Base-by-base conservation (phyloP, 2,113 vertebrate species). In the Mobula birostris region DNA sequence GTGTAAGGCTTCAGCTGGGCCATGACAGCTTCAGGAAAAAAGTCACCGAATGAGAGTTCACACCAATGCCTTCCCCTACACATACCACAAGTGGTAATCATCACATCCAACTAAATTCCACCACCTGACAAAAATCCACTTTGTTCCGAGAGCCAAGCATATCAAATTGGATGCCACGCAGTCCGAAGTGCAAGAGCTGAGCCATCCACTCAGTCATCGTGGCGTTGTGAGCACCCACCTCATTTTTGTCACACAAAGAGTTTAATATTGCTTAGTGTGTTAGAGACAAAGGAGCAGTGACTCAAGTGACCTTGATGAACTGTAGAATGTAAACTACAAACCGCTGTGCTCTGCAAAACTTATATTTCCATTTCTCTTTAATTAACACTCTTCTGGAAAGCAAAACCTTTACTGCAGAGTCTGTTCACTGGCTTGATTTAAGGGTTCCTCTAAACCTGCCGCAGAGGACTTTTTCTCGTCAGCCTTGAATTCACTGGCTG, bases 321-420 rank as follows among this genome's bases (percentile, higher is more conserved):
- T 66, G 61, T 6, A 6, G 6, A 14, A 48, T 48, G 48, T 4
- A 48, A 66, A 29, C 48, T n/a, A 32, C n/a, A n/a, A 90, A n/a
- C 83, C 63, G 24, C 56, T n/a, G 27, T 8, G 85, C 58, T 66
- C 85, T 63, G 85, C 61, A 66, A 66, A 68, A 90, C 61, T 90
- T 66, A 32, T 15, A 90, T 66, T 66, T 90, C 85, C 61, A 68
- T 66, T 66, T 27, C 85, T 90, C 29, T 66, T 90, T 90, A 90
- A 66, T 90, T 66, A 90, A 68, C 85, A 32, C 14, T 32, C 11
- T 58, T 36, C 29, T 66, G 29, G 61, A 90, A 90, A 14, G 6
- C 19, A n/a, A 17, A 66, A 66, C 63, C 85, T 32, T 90, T 90
- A 63, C 66, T 32, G 85, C 85, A 36, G 29, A 17, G 29, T 8